phyloP scores from a whole-genome alignment of 1,140 invertebrate species.

The Brachionus asplanchnoidis region DNA sequence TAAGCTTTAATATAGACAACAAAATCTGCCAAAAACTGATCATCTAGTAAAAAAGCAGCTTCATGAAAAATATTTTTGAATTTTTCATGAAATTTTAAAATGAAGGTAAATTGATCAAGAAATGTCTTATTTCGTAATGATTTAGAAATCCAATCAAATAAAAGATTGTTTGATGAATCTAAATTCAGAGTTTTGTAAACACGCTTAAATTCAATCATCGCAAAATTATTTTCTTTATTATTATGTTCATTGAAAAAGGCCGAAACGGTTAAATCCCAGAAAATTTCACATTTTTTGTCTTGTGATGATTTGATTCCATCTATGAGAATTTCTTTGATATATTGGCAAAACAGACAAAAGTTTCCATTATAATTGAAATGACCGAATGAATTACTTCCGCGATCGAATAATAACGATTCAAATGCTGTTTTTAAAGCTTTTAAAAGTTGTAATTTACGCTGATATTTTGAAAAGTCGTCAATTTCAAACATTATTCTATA shows the following conservation, averaged over 20 bases:
- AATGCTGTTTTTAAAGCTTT: constrained; percentile 4
- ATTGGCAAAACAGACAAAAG: background rate
- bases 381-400: background rate
- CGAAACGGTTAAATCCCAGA: background rate
- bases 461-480: background rate
- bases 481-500: background rate
- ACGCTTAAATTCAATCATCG: background rate
- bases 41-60: constrained; percentile 7
- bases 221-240: background rate
- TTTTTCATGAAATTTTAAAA: background rate
- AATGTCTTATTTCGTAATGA: constrained; percentile 29
- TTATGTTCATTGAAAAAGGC: background rate
- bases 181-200: background rate
- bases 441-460: background rate
- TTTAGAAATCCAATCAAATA: constrained; percentile 4
- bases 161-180: background rate
- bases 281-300: background rate
- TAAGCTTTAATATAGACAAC: constrained; percentile 9
- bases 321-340: background rate
- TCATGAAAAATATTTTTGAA: background rate
- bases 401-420: constrained; percentile 4
- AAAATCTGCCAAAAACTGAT: background rate
- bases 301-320: background rate
- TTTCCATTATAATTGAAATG: background rate
- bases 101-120: background rate